phyloP scores from a whole-genome alignment of 2,888 invertebrate genomes.

The Anthophora plumipes region DNA sequence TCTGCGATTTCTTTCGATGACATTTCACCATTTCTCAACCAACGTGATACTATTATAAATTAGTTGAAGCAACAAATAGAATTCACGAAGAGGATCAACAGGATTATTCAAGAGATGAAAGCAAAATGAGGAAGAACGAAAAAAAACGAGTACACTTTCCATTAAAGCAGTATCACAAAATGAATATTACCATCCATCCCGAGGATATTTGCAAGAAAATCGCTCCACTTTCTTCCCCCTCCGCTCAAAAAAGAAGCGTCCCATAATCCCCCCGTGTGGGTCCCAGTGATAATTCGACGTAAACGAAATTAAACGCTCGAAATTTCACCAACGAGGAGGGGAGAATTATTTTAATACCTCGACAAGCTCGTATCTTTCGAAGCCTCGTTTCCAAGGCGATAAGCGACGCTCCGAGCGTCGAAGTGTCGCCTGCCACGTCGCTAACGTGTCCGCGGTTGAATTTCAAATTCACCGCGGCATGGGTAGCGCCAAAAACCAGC shows the following conservation, averaged over 20 bases:
- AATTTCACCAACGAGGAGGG: not conserved
- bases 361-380: not conserved
- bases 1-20: too few relatives aligned
- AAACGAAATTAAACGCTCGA: slow-evolving; percentile 2
- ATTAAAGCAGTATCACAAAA: not conserved
- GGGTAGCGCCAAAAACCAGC: too few relatives aligned
- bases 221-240: slow-evolving; percentile 1
- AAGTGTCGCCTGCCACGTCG: slow-evolving; percentile 15
- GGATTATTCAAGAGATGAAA: not conserved
- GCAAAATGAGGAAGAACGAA: not conserved
- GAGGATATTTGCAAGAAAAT: slow-evolving; percentile 15
- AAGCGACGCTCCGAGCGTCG: not conserved
- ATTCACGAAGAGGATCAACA: too few relatives aligned
- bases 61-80: too few relatives aligned
- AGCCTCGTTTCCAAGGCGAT: slow-evolving; percentile 4
- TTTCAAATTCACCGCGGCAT: slow-evolving; percentile 10
- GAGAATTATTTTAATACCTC: slow-evolving; percentile 9
- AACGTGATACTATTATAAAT: too few relatives aligned
- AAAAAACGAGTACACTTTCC: not conserved
- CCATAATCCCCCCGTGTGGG: too few relatives aligned
- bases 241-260: too few relatives aligned
- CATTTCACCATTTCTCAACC: too few relatives aligned
- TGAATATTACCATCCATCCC: not conserved
- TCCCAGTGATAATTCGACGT: slow-evolving; percentile 8
- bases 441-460: slow-evolving; percentile 13